Evolutionary conservation across 2,113 vertebrate species (phyloP), one percentile per base, ranked within the genome.

Genomic region (Hippocampus mohnikei): DNA sequence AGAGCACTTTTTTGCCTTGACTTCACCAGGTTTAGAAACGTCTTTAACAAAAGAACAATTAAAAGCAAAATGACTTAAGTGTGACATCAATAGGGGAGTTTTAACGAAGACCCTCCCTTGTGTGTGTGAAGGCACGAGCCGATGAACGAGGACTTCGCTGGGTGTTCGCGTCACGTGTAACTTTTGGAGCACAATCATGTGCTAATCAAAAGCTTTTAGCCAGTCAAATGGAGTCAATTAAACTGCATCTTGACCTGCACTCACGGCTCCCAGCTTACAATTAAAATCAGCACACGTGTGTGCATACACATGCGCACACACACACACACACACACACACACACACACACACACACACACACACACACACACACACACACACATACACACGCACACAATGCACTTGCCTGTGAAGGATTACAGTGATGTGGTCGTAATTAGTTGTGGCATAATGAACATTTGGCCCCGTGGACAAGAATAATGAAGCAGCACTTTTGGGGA

Each of bases 371-470:
- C 42, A 44, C 42, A 4, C 42, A 3, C 42, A 44, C 42, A 44
- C 42, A 44, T 11, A 13, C 4, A 3, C 12, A 8, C 48, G 20
- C 48, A 52, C 48, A 52, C 48, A 52, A 2, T 25, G 21, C 52
- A 55, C 52, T n/a, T 23, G 52, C 21, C 52, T 55, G 21, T 55
- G 12, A 72, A 78, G 79, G 81, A 82, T 87, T 81, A 77, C 72
- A 65, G 72, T 56, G 23, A 29, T 77, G 81, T 71, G 73, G 78
- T 79, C 65, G 77, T 91, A 90, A 91, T 92, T 91, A 90, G 81
- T 90, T 82, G 73, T 84, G 87, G 87, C 89, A 78, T 88, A 84
- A 89, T 88, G 86, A 89, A 89, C 84, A 84, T 85, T 80, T 74
- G 76, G 82, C 82, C 88, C 88, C 66, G 72, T 87, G 89, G 89